phyloP scores from a whole-genome alignment of 2,888 invertebrate species.

The Exocentrus adspersus region DNA sequence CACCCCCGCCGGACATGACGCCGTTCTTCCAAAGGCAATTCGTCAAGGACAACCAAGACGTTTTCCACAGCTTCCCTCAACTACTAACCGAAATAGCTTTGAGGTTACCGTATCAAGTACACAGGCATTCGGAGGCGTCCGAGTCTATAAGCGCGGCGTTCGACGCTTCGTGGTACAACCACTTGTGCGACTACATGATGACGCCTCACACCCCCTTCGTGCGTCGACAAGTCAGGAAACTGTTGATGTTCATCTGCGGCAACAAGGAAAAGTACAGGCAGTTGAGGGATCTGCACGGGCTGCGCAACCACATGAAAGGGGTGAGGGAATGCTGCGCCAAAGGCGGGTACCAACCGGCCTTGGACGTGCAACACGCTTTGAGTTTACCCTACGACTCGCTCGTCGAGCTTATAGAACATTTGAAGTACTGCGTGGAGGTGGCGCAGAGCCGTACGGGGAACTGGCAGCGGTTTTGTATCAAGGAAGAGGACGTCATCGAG shows the following conservation, averaged over 20 bases:
- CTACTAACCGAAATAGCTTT: conserved; percentile 96
- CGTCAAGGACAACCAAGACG: conserved; percentile 90
- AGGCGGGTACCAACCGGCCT: conserved; percentile 65
- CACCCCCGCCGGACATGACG: conserved; percentile 91
- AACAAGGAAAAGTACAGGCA: conserved; percentile 96
- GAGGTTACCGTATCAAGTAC: conserved; percentile 92
- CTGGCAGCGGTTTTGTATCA: conserved; percentile 91
- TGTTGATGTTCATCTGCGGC: conserved; percentile 91
- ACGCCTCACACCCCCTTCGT: conserved; percentile 89
- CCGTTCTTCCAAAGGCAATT: conserved; percentile 95
- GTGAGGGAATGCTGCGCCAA: conserved; percentile 68
- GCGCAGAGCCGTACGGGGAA: conserved; percentile 91
- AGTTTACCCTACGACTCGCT: conserved; percentile 86
- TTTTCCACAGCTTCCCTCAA: conserved; percentile 93
- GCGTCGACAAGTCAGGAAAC: conserved; percentile 90
- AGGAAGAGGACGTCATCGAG: conserved; percentile 79
- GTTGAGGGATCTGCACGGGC: conserved; percentile 90
- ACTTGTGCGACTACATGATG: conserved; percentile 85
- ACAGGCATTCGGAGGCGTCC: conserved; percentile 74
- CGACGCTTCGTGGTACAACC: conserved; percentile 78
- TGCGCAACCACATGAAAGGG: conserved; percentile 85
- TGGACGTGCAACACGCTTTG: conserved; percentile 64
- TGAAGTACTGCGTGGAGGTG: conserved; percentile 94
- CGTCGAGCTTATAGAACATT: conserved; percentile 93
- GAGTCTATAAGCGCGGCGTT: conserved; percentile 66